phyloP scores from a whole-genome alignment of 2,888 invertebrate genomes.

The Drosophila maculinotata region DNA sequence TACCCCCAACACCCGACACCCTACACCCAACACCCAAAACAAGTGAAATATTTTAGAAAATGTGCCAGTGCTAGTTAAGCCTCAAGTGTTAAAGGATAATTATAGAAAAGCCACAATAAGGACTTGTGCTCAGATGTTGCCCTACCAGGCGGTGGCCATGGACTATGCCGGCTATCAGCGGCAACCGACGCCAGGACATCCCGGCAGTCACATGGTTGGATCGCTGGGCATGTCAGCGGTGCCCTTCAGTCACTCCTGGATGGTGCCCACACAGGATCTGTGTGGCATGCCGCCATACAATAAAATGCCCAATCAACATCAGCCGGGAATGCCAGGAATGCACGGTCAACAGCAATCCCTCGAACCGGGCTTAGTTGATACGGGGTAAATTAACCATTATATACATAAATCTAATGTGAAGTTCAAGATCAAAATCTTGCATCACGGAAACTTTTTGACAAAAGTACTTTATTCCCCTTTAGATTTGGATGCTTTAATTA shows the following conservation, averaged over 20 bases:
- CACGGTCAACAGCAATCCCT: constrained; percentile 85
- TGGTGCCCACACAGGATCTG: constrained; percentile 96
- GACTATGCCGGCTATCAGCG: constrained; percentile 91
- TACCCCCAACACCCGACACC: too few species aligned
- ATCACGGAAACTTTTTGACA: too few species aligned
- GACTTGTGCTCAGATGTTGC: constrained; percentile 88
- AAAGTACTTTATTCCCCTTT: too few species aligned
- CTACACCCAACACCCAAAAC: too few species aligned
- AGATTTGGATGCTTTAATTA: too few species aligned
- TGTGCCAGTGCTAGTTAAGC: constrained; percentile 55
- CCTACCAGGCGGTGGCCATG: constrained; percentile 95
- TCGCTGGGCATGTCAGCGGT: constrained; percentile 86
- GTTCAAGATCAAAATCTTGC: neutral
- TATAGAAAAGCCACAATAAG: constrained; percentile 3
- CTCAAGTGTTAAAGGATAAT: constrained; percentile 13
- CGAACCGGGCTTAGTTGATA: constrained; percentile 91
- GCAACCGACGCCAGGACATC: constrained; percentile 85
- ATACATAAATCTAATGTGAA: neutral
- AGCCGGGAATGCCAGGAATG: constrained; percentile 78
- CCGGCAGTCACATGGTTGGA: constrained; percentile 85
- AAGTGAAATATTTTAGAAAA: constrained; percentile 42
- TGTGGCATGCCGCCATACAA: constrained; percentile 95
- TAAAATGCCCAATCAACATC: constrained; percentile 86
- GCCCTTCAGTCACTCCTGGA: constrained; percentile 97
- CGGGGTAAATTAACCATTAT: constrained; percentile 53